phyloP scores from a whole-genome alignment of 2,797 vertebrate species.

The Neoniphon sammara region DNA sequence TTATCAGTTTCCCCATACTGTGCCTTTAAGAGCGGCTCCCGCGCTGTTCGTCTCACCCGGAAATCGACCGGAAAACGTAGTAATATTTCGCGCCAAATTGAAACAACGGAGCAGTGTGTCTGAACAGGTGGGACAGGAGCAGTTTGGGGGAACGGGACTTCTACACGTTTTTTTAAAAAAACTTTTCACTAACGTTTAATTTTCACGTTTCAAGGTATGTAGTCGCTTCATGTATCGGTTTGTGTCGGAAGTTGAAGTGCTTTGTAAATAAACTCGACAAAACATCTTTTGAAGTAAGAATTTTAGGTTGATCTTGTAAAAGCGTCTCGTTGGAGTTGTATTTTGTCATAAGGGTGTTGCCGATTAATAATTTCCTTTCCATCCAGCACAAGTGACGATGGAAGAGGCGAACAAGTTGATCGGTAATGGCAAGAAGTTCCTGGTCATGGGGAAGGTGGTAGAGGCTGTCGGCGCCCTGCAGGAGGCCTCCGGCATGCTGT shows the following conservation, averaged over 20 bases:
- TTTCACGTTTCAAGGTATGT: constrained; percentile 24
- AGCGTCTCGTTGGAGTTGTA: background rate
- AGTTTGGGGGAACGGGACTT: background rate
- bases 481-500: constrained; percentile 95
- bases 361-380: background rate
- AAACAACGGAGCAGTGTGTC: constrained; percentile 28
- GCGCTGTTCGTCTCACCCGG: constrained; percentile 55
- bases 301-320: fast-evolving
- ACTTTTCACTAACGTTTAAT: background rate
- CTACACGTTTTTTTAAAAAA: fast-evolving
- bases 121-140: background rate
- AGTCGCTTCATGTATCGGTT: background rate
- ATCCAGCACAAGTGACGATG: constrained; percentile 62
- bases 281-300: background rate
- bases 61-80: constrained; percentile 43
- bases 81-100: constrained; percentile 75
- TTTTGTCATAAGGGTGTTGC: background rate
- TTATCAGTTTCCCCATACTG: constrained; percentile 19
- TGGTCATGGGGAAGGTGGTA: constrained; percentile 93
- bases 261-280: too few species aligned
- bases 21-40: constrained; percentile 74
- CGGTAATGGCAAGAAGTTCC: constrained; percentile 92
- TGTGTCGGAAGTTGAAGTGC: too few species aligned
- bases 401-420: constrained; percentile 93
- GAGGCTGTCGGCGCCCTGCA: constrained; percentile 93